A percentile compares a stretch with the other conserved stretches of the same genome.
Conservation (phyloP, 2,888 invertebrate species). For the Drosophila macrospina region DNA sequence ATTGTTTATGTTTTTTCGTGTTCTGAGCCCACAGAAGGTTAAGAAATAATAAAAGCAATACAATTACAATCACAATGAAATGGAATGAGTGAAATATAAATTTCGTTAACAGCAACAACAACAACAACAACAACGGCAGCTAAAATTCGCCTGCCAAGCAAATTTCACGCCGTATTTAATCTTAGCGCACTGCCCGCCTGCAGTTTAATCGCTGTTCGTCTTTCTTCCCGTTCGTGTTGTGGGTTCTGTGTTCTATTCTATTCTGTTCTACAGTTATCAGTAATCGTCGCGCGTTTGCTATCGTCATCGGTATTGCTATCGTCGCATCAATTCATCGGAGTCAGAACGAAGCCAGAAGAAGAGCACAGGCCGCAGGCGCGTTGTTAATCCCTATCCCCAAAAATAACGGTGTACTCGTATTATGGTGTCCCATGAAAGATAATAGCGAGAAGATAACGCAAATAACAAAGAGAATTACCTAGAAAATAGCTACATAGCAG, state of each 20-base stretch:
- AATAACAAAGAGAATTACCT: background rate
- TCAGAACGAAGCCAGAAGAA: conserved; percentile 12
- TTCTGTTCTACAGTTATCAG: conserved; percentile 27
- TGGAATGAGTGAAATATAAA: conserved; percentile 79
- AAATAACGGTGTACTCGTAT: conserved; percentile 17
- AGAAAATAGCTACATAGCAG: background rate
- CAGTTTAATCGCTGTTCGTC: conserved; percentile 83
- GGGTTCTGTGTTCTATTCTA: conserved; percentile 58
- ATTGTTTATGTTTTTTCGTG: conserved; percentile 79
- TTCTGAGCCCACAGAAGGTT: conserved; percentile 73
- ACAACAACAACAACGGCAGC: conserved; percentile 44
- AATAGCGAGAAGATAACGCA: background rate
- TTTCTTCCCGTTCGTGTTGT: conserved; percentile 79
- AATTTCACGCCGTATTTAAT: conserved; percentile 83
- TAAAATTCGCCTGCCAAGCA: conserved; percentile 67
- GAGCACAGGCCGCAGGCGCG: conserved; percentile 41
- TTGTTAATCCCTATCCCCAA: background rate
- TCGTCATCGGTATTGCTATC: conserved; percentile 33
- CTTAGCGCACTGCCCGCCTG: conserved; percentile 79
- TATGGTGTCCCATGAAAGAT: conserved; percentile 11
- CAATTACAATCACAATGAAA: conserved; percentile 69
- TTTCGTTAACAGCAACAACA: conserved; percentile 66
- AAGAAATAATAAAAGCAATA: conserved; percentile 74
- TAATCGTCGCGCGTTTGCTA: conserved; percentile 46
- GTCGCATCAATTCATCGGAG: conserved; percentile 20